Evolutionary conservation across 2,888 invertebrate genomes (phyloP), one percentile per base, ranked within the genome.

Genomic region (Agrotis puta): DNA sequence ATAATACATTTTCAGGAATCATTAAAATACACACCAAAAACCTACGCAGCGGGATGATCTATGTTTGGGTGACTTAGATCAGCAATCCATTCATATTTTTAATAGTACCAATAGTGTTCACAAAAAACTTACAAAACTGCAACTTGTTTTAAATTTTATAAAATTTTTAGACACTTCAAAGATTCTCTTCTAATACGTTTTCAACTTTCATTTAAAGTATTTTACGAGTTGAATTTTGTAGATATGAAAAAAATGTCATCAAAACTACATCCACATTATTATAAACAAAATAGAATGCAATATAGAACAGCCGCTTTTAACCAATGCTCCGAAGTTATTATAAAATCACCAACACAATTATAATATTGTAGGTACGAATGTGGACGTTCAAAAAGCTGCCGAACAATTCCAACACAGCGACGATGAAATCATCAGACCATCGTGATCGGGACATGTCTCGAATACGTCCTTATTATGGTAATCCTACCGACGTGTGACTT

Each of bases 401-500:
- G 16, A 43, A 63, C 14, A 39, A 9, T 24, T 22, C 13, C 22
- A 39, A 18, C 16, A 14, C 1, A 9, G 6, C 14, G 0, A 27
- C 27, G 27, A 39, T 5, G 47, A 48, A 54, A 27, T 54, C n/a
- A 54, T 13, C n/a, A 33, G n/a, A 48, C 65, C 48, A n/a, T 11
- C 43, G 22, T 5, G 18, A 11, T 45, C 11, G 11, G 6, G 14
- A 59, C 45, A 24, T 66, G 53, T 81, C 71, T 62, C 6, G 39
- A 47, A 24, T 71, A 69, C 16, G 3, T 39, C 20, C 0, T n/a
- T 1, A 14, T 14, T 14, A 47, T 67, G 58, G 79, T 64, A n/a
- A 9, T 4, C 63, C 79, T 64, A 78, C 39, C 16, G 61, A 53
- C 82, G 80, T 86, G 92, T 93, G 92, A 90, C 92, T 92, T 94